These are phyloP conservation scores for Craniophora ligustri DNA, from an alignment of 2,888 invertebrate genomes.

Conservation along the genomic window DNA sequence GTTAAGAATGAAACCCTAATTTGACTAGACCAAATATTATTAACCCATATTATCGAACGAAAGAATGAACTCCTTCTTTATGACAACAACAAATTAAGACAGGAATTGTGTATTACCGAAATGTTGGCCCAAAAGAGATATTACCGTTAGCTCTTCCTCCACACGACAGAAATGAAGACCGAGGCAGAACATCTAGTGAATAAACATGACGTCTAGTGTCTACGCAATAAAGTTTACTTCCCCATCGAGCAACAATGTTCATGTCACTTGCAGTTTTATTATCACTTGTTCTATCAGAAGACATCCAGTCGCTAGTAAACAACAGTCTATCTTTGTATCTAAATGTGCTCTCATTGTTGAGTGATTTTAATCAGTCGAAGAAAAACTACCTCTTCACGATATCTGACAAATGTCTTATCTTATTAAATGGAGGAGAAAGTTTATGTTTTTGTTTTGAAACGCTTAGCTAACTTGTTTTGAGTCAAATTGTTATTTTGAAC, in stretches of 20 bases:
- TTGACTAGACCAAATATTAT: too few relatives aligned
- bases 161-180: not conserved
- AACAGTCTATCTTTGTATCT: slow-evolving; percentile 30
- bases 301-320: slow-evolving; percentile 6
- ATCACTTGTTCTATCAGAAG: slow-evolving; percentile 5
- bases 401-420: slow-evolving; percentile 19
- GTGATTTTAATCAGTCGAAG: slow-evolving; percentile 34
- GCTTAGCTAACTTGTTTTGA: not conserved
- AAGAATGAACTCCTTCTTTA: too few relatives aligned
- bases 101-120: too few relatives aligned
- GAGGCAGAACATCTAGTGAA: not conserved
- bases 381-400: slow-evolving; percentile 14
- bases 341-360: too few relatives aligned
- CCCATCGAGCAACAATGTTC: slow-evolving; percentile 6
- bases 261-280: slow-evolving; percentile 22
- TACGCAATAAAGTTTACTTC: slow-evolving; percentile 3
- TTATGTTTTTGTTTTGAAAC: slow-evolving; percentile 21
- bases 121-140: too few relatives aligned
- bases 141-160: too few relatives aligned
- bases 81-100: too few relatives aligned
- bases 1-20: too few relatives aligned
- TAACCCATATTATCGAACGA: too few relatives aligned
- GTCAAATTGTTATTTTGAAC: not conserved
- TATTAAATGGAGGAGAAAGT: slow-evolving; percentile 41
- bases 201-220: not conserved